These are phyloP conservation scores for Hymenopus coronatus DNA, from an alignment of 2,888 invertebrate genomes.

Conservation along the genomic window DNA sequence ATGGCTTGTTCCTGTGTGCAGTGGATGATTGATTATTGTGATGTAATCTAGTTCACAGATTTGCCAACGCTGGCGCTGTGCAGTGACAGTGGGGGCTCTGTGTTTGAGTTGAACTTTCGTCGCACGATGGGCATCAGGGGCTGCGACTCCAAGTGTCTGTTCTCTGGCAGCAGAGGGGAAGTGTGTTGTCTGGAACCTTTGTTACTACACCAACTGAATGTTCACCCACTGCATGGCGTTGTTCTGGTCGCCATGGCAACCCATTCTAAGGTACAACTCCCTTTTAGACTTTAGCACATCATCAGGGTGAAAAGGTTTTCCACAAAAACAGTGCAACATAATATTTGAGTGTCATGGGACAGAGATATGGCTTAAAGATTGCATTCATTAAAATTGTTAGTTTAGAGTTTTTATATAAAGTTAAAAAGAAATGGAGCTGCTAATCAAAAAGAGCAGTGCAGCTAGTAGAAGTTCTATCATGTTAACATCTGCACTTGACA, in stretches of 20 bases:
- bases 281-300: too few relatives aligned
- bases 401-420: too few relatives aligned
- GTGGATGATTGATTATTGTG: not conserved
- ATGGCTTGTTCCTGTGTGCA: too few relatives aligned
- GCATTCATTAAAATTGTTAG: too few relatives aligned
- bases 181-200: slow-evolving; percentile 74
- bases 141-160: slow-evolving; percentile 88
- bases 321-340: too few relatives aligned
- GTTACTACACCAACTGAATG: slow-evolving; percentile 53
- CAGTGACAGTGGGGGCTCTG: slow-evolving; percentile 92
- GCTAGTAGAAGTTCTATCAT: too few relatives aligned
- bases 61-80: slow-evolving; percentile 71
- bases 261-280: slow-evolving; percentile 70
- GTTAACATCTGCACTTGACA: too few relatives aligned
- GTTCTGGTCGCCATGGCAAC: slow-evolving; percentile 91
- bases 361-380: too few relatives aligned
- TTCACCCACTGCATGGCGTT: slow-evolving; percentile 68
- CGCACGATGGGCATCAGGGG: slow-evolving; percentile 83
- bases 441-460: too few relatives aligned
- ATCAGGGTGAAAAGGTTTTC: too few relatives aligned
- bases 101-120: slow-evolving; percentile 89
- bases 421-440: too few relatives aligned
- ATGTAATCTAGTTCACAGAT: slow-evolving; percentile 60
- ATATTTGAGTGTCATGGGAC: too few relatives aligned
- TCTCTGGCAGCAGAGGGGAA: slow-evolving; percentile 96